Evolutionary conservation across 2,113 vertebrate species (phyloP), one percentile per base, ranked within the genome.

Genomic region (Meriones unguiculatus): DNA sequence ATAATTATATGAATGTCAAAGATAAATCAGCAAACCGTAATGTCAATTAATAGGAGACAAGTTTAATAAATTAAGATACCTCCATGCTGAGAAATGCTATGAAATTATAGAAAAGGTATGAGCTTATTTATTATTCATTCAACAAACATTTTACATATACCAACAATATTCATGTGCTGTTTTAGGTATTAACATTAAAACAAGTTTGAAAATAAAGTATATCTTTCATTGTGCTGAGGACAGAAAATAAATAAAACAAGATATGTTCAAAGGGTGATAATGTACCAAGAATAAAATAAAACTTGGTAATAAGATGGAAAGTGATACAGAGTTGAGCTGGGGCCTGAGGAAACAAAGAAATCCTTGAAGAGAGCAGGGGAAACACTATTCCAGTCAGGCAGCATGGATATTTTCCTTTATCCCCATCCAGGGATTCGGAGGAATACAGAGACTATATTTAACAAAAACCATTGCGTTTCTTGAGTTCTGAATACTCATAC

Each of bases 61-160:
- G n/a, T 46, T 85, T 38, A 85, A 85, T 85, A 85, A 64, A 85
- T 85, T 85, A 65, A 65, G 81, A 41, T 46, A 41, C n/a, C 13
- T 38, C 62, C 69, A 91, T 78, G 95, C 78, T 95, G 73, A 52
- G 88, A 95, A 91, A 89, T 93, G 62, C 38, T 95, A 72, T 46
- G 46, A 64, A 91, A 32, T 76, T 75, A 91, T 69, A 91, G 91
- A 95, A 92, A 95, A 94, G 54, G 32, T 91, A 93, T 59, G 69
- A 91, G 64, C 84, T 91, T 76, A 94, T 95, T 62, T 54, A 97
- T 91, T 96, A 94, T 95, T 97, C 62, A 95, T 91, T 95, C 65
- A 91, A 81, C 59, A 94, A 96, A 97, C 30, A 87, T 54, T 91
- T 87, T 81, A 87, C 15, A 57, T 64, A 28, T 15, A 93, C 6